Evolutionary conservation across 2,113 vertebrate genomes (phyloP), one percentile per base, ranked within the genome.

Genomic region (Clarias macrocephalus): DNA sequence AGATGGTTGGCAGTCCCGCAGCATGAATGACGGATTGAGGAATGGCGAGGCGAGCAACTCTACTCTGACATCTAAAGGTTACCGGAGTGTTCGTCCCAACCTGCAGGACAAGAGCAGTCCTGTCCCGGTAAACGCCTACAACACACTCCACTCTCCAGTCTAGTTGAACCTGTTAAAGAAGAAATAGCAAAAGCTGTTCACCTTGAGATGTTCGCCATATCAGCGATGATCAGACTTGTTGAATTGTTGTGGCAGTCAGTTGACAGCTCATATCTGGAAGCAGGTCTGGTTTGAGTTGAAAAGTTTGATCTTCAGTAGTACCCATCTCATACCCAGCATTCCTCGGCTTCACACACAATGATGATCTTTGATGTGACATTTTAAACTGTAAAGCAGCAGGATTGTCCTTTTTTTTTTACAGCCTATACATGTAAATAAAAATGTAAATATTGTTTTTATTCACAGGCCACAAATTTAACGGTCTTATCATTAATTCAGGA

Each of bases 41-140:
- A 99, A 99, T 19, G 97, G 97, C 93, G 97, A 98, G 70, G 91
- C 95, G 59, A 93, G 94, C 92, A 96, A 93, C 93, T 98, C 97
- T 62, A 98, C 98, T 92, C 97, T 99, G 89, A 96, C 97, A 91
- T 96, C 97, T 91, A 99, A 99, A 96, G 97, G 98, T 60, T 99
- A 99, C 92, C 96, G 97, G 92, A 99, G 97, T 0, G 97, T 99
- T 91, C 95, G 96, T 85, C 98, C 97, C 90, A 98, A 97, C 89
- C 95, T 99, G 0, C 97, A 98, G 92, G 97, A 99, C 87, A 98
- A 97, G 93, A 98, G 94, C 91, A 97, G 97, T 12, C 95, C 97
- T 82, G 92, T 95, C 89, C 97, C 96, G 97, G 98, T 99, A 96
- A 95, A 66, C 25, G 63, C 60, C 54, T 42, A 0, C 66, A 56